Base-by-base conservation (phyloP, 1,140 invertebrate genomes). In the Heliconius himera region DNA sequence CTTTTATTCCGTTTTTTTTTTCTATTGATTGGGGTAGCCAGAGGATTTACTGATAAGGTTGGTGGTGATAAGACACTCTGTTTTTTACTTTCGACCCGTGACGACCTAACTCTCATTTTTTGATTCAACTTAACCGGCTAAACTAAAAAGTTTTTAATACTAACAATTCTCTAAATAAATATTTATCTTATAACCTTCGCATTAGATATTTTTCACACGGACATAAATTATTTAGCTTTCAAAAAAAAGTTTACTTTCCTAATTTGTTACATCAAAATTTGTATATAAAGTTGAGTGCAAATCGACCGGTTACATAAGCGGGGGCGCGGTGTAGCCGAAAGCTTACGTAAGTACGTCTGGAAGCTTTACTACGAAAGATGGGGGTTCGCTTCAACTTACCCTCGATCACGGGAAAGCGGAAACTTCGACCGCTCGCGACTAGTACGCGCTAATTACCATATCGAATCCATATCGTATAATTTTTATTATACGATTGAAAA, bases 301-400 rank as follows among this genome's bases (percentile, higher is more conserved):
- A 87, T 83, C 87, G 86, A 84, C 60, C 85, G 87, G 92, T 93
- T 93, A 93, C 87, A 91, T 93, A 93, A 93, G 88, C 86, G 88
- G 87, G 86, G 90, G 86, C 82, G 91, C 88, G 87, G 88, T 79
- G 76, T 82, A 81, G 86, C 81, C 80, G 86, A 86, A 85, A 85
- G 88, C 90, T 93, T 94, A 93, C 91, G 91, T 94, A 94, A 94
- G 92, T 83, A 81, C 81, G 87, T 86, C 88, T 90, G 88, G 83
- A 87, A 87, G 77, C 83, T 88, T 84, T 80, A 80, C 82, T 79
- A 81, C 81, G 38, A 80, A 78, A 75, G 60, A 60, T 79, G 78
- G 84, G 82, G 81, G 74, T 81, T 85, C 70, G 70, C 33, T 41
- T 5, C 18, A 36, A 72, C 18, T 85, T 83, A 85, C 84, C 82